Conservation (phyloP, 2,888 invertebrate species). For the Tillus elongatus region DNA sequence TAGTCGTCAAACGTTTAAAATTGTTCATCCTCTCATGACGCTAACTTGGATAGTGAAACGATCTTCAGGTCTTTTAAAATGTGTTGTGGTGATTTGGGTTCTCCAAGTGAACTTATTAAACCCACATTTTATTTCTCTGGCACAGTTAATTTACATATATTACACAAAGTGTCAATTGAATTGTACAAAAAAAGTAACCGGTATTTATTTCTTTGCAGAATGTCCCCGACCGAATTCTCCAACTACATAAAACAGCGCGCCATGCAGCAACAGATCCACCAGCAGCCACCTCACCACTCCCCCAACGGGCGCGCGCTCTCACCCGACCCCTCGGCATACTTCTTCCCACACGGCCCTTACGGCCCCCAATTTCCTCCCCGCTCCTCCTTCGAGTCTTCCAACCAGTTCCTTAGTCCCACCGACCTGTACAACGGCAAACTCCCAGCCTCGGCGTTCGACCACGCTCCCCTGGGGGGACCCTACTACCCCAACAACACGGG, state of each 20-base stretch:
- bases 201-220: constrained; percentile 48
- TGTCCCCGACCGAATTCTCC: constrained; percentile 96
- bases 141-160: too few relatives aligned
- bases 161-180: too few relatives aligned
- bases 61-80: too few relatives aligned
- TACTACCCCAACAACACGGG: constrained; percentile 24
- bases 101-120: too few relatives aligned
- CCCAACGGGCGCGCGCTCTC: constrained; percentile 53
- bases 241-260: constrained; percentile 94
- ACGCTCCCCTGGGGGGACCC: constrained; percentile 34
- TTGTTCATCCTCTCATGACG: too few relatives aligned
- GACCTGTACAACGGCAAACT: constrained; percentile 42
- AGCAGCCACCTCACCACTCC: constrained; percentile 44
- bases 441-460: constrained; percentile 45
- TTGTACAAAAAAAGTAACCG: too few relatives aligned
- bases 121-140: too few relatives aligned
- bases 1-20: too few relatives aligned
- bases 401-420: constrained; percentile 41
- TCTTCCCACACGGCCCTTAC: constrained; percentile 51
- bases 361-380: constrained; percentile 46
- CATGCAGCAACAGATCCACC: constrained; percentile 68
- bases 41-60: too few relatives aligned
- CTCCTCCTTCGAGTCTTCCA: constrained; percentile 49
- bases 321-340: constrained; percentile 52
- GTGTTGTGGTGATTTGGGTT: too few relatives aligned